phyloP scores from a whole-genome alignment of 2,888 invertebrate genomes.

The Orthonychiurus folsomi region DNA sequence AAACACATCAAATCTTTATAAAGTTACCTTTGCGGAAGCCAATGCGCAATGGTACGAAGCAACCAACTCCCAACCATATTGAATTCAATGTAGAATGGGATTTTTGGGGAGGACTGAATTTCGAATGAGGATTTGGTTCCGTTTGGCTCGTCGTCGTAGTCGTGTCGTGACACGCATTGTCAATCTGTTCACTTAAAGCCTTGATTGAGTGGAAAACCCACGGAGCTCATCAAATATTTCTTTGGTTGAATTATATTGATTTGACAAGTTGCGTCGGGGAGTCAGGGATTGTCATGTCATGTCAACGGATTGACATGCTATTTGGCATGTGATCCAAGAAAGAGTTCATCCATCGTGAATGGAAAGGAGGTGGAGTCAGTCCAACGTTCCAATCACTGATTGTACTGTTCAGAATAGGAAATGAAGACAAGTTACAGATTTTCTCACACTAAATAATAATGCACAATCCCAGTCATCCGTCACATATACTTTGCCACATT shows the following conservation, averaged over 20 bases:
- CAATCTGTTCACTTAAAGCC: constrained; percentile 2
- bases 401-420: not conserved
- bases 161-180: not conserved
- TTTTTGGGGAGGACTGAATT: not conserved
- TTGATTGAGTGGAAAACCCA: constrained; percentile 22
- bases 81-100: not conserved
- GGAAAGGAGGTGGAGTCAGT: not conserved
- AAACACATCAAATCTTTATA: too few relatives aligned
- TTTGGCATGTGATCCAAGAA: not conserved
- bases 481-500: too few relatives aligned
- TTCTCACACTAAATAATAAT: constrained; percentile 1
- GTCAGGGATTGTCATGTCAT: not conserved
- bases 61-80: not conserved
- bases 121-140: not conserved
- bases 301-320: not conserved
- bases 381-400: not conserved
- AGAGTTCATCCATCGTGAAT: not conserved
- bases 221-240: constrained; percentile 27
- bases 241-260: not conserved
- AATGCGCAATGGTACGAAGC: too few relatives aligned
- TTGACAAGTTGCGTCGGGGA: too few relatives aligned
- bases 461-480: too few relatives aligned
- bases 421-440: not conserved
- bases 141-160: not conserved
- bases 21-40: too few relatives aligned